These are phyloP conservation scores for Drosophila subsilvestris DNA, from an alignment of 2,888 invertebrate species.

Conservation along the genomic window DNA sequence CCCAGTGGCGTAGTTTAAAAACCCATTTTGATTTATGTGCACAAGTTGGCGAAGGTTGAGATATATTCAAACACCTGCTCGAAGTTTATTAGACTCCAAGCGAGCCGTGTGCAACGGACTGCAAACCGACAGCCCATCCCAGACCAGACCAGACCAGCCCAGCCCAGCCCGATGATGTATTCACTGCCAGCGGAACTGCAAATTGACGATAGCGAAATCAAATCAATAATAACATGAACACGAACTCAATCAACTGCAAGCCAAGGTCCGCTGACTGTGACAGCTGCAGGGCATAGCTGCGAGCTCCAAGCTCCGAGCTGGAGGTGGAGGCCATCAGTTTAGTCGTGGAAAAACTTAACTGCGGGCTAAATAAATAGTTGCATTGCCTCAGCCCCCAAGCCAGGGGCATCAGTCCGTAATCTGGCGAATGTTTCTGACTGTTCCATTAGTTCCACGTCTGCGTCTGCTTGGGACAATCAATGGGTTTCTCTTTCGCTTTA, in stretches of 20 bases:
- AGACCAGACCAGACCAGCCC: neutral
- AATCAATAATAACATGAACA: constrained; percentile 36
- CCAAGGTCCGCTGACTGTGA: constrained; percentile 3
- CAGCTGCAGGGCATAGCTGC: neutral
- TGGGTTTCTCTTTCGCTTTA: constrained; percentile 24
- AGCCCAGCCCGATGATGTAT: constrained; percentile 24
- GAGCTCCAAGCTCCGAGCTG: neutral
- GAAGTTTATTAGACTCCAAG: constrained; percentile 45
- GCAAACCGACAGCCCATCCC: constrained; percentile 1
- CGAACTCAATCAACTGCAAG: constrained; percentile 41
- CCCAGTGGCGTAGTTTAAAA: constrained; percentile 46
- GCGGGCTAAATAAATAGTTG: constrained; percentile 40
- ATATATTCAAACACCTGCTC: constrained; percentile 52
- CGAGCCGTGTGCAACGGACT: constrained; percentile 42
- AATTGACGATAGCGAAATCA: constrained; percentile 32
- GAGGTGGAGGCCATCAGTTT: constrained; percentile 1
- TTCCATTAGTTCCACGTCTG: constrained; percentile 48
- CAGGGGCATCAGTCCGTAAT: constrained; percentile 28
- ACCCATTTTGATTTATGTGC: constrained; percentile 68
- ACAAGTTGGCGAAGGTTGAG: constrained; percentile 16
- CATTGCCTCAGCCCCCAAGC: constrained; percentile 33
- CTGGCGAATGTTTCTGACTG: constrained; percentile 40
- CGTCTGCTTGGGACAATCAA: constrained; percentile 37
- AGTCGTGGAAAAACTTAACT: constrained; percentile 12
- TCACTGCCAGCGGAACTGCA: constrained; percentile 19